Evolutionary conservation across 2,888 invertebrate species (phyloP).

Genomic region (Mesochorus sp.): DNA sequence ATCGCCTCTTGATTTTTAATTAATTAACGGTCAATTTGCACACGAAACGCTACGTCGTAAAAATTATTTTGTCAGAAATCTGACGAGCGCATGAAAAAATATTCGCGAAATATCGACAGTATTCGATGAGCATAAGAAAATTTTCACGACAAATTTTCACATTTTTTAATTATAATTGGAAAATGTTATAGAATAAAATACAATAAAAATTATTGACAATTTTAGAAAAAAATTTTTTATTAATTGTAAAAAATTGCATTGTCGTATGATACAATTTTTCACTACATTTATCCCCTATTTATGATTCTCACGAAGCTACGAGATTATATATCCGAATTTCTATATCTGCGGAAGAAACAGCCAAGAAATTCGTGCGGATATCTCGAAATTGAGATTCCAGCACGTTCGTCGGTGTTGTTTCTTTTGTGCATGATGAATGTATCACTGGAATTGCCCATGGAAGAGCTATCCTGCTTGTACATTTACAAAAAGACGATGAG

Average conservation of each 20-base stretch:
- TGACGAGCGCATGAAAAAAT: no score
- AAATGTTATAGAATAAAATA: no score
- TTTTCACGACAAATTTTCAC: no score
- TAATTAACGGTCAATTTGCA: conserved; percentile 78
- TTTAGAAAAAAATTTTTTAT: no score
- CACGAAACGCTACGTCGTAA: conserved; percentile 64
- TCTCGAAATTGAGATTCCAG: conserved; percentile 42
- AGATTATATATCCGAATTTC: neutral
- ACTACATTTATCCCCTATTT: conserved; percentile 4
- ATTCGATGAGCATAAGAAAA: no score
- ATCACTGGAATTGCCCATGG: conserved; percentile 28
- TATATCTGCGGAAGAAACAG: neutral
- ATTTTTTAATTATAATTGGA: no score
- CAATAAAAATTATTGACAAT: no score
- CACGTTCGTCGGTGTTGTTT: neutral
- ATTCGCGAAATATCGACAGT: no score
- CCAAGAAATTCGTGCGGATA: conserved; percentile 12
- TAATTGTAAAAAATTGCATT: no score
- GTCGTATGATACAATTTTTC: no score
- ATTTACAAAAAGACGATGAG: conserved; percentile 9
- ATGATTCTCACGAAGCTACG: conserved; percentile 22
- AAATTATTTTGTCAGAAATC: conserved; percentile 18
- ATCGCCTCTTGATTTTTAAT: conserved; percentile 77
- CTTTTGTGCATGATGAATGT: conserved; percentile 30
- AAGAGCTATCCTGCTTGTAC: conserved; percentile 7